Conservation (phyloP, 2,113 vertebrate species). For the Callionymus lyra region DNA sequence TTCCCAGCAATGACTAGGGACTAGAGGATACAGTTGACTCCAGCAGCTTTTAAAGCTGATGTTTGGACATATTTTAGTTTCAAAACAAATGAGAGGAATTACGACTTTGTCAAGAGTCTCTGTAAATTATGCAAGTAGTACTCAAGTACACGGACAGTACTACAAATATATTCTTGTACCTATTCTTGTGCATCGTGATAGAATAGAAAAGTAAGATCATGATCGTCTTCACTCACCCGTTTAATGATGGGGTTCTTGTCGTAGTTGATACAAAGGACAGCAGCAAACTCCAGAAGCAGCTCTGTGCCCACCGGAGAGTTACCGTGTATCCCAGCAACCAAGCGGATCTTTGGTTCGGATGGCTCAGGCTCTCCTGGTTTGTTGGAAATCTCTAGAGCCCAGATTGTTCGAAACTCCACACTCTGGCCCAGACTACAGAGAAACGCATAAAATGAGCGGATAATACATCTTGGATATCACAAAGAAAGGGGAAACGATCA, state of each 20-base stretch:
- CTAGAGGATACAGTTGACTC: too few species aligned
- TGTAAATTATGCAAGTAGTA: too few species aligned
- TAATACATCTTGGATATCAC: neutral
- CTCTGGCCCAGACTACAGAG: slow-evolving; percentile 84
- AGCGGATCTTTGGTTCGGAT: slow-evolving; percentile 87
- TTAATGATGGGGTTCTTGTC: slow-evolving; percentile 84
- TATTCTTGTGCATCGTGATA: too few species aligned
- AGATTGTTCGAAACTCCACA: slow-evolving; percentile 80
- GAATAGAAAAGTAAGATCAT: too few species aligned
- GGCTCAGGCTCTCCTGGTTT: slow-evolving; percentile 78
- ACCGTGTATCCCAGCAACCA: slow-evolving; percentile 88
- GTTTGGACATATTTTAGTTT: too few species aligned
- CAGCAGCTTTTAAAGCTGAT: too few species aligned
- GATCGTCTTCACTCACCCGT: slow-evolving; percentile 62
- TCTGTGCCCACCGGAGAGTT: slow-evolving; percentile 90
- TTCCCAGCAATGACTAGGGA: too few species aligned
- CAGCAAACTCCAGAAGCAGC: slow-evolving; percentile 86
- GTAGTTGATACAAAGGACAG: slow-evolving; percentile 89
- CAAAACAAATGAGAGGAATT: too few species aligned
- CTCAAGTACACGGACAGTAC: too few species aligned
- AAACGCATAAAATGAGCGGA: neutral
- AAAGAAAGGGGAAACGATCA: neutral
- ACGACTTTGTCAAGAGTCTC: too few species aligned
- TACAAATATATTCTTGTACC: too few species aligned
- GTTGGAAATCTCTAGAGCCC: slow-evolving; percentile 93